phyloP scores from a whole-genome alignment of 2,888 invertebrate genomes.

The Dryococelus australis region DNA sequence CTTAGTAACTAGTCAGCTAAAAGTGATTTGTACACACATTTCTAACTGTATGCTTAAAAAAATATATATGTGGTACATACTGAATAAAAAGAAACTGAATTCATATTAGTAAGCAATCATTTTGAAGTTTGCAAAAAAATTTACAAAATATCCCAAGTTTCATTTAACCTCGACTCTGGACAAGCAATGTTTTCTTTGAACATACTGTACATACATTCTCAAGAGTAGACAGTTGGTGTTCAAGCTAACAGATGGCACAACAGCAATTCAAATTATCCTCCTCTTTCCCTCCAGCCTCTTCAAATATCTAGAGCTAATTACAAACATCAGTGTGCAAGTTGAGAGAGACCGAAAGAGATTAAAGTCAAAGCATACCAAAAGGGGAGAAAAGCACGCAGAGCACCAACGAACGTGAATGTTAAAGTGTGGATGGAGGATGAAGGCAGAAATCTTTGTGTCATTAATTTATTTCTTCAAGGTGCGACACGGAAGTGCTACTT shows the following conservation, averaged over 20 bases:
- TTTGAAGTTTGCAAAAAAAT: too few species aligned
- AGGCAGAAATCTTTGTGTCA: constrained; percentile 43
- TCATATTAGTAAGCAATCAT: too few species aligned
- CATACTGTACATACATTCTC: background rate
- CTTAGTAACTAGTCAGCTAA: too few species aligned
- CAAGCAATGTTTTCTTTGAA: background rate
- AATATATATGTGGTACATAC: too few species aligned
- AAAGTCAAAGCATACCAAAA: background rate
- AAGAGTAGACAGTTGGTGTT: background rate
- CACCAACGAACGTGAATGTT: constrained; percentile 19
- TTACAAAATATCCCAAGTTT: too few species aligned
- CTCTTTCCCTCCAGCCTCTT: background rate
- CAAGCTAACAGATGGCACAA: constrained; percentile 38
- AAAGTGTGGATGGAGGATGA: constrained; percentile 24
- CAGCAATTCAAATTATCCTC: background rate
- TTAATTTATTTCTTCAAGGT: constrained; percentile 39
- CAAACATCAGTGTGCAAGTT: background rate
- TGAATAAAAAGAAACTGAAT: too few species aligned
- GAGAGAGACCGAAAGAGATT: background rate
- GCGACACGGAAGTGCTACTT: constrained; percentile 38
- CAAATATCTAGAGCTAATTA: background rate
- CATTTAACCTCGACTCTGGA: too few species aligned
- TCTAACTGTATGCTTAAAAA: too few species aligned
- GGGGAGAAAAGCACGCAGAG: constrained; percentile 22
- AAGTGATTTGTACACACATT: too few species aligned